Conservation (phyloP, 2,888 invertebrate genomes). For the Dolichopus griseipennis region DNA sequence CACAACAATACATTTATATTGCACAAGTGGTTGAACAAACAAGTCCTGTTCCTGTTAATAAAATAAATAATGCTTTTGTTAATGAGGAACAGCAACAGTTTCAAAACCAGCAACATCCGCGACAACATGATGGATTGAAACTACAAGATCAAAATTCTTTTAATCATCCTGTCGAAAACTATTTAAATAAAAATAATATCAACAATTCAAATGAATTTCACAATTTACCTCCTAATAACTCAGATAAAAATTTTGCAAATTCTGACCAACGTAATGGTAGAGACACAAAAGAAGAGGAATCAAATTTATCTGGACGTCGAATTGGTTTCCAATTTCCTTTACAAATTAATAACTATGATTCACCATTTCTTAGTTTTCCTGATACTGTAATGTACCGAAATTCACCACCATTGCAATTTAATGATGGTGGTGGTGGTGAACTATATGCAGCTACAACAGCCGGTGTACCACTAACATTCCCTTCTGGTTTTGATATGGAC, state of each 20-base stretch:
- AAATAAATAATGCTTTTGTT: background rate
- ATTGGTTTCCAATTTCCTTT: constrained; percentile 42
- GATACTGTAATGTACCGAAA: constrained; percentile 32
- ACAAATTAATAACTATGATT: constrained; percentile 37
- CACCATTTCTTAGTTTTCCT: constrained; percentile 37
- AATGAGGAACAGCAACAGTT: background rate
- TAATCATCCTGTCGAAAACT: constrained; percentile 25
- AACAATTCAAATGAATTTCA: constrained; percentile 34
- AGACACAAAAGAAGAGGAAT: background rate
- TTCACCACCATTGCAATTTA: constrained; percentile 25
- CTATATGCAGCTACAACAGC: background rate
- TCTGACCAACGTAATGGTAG: background rate
- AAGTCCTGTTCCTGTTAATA: background rate
- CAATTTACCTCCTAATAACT: constrained; percentile 22
- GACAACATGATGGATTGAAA: background rate
- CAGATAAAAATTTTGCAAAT: background rate
- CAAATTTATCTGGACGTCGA: constrained; percentile 35
- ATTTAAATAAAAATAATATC: constrained; percentile 28
- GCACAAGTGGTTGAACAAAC: background rate
- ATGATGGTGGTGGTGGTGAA: background rate
- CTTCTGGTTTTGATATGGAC: constrained; percentile 30
- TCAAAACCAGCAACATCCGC: background rate
- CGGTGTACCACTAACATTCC: background rate
- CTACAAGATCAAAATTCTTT: too few species aligned
- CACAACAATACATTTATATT: constrained; percentile 3